Base-by-base conservation (phyloP, 2,113 vertebrate species). In the Vulpes vulpes region DNA sequence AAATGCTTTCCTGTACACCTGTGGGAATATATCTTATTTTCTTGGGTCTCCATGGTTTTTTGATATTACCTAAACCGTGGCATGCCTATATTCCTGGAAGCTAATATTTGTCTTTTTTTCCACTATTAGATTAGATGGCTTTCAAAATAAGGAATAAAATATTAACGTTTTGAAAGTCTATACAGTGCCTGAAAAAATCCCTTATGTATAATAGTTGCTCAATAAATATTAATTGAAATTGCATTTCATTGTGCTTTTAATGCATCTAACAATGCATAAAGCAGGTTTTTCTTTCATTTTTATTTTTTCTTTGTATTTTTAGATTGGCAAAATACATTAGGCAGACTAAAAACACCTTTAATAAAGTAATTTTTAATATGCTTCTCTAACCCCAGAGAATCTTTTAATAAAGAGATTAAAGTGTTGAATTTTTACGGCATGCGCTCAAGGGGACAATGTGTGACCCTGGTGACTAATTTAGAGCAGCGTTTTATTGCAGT, bases 361-460 rank as follows among this genome's bases (percentile, higher is more conserved):
- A 97, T 95, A 94, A 64, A 27, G 60, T 82, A 94, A 92, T 88
- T 97, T 98, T 98, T 97, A 97, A 98, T 98, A 88, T 97, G 53
- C 12, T 97, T 97, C 60, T 95, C 10, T 96, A 95, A 97, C 97
- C 57, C 80, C 51, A 91, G 93, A 97, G 95, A 87, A 98, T 96
- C 32, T 98, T 98, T 97, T 96, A 98, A 98, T 98, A 98, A 98
- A 98, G 97, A 97, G 78, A 98, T 98, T 97, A 95, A 98, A 98
- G 53, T 96, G 91, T 55, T 97, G 64, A 22, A 82, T 90, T 98
- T 98, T 97, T 96, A 84, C 96, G 93, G 51, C 88, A 22, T 51
- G 11, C 0, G 5, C 88, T 98, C 64, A 49, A 79, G 83, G 93
- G 89, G 73, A 95, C 38, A 97, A 62, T 76, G 27, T 89, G 83